These are phyloP conservation scores for Macrophya annulata DNA, from an alignment of 2,888 invertebrate genomes.

Conservation along the genomic window DNA sequence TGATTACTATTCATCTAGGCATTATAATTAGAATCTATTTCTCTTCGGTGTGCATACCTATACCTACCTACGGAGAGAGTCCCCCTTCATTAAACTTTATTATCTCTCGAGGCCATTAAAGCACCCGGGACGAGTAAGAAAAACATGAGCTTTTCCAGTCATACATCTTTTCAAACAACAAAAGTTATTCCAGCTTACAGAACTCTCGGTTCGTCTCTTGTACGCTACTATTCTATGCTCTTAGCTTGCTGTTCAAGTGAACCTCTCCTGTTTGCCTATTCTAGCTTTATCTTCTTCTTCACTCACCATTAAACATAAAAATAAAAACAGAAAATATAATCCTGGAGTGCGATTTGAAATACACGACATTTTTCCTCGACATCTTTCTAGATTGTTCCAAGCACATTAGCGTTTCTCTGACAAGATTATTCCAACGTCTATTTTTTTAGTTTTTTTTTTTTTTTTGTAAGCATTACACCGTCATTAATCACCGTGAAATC, in stretches of 20 bases:
- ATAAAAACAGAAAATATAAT: slow-evolving; percentile 61
- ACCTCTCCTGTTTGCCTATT: slow-evolving; percentile 42
- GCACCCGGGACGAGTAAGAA: slow-evolving; percentile 16
- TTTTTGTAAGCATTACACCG: slow-evolving; percentile 10
- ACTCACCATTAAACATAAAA: slow-evolving; percentile 66
- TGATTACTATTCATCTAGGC: slow-evolving; percentile 29
- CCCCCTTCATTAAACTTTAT: slow-evolving; percentile 30
- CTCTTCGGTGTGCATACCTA: not conserved
- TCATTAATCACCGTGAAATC: slow-evolving; percentile 38
- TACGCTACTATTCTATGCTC: slow-evolving; percentile 41
- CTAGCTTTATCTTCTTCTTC: slow-evolving; percentile 62
- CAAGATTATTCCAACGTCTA: slow-evolving; percentile 36
- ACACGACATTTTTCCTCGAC: slow-evolving; percentile 21
- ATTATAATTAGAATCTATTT: slow-evolving; percentile 38
- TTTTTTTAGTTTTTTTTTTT: not conserved
- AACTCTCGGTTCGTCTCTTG: slow-evolving; percentile 35
- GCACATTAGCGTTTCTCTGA: slow-evolving; percentile 49
- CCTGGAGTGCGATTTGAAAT: slow-evolving; percentile 47
- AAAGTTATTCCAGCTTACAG: slow-evolving; percentile 55
- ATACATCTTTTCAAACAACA: slow-evolving; percentile 52
- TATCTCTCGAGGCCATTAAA: slow-evolving; percentile 36
- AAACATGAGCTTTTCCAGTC: slow-evolving; percentile 52
- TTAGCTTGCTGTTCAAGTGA: slow-evolving; percentile 16
- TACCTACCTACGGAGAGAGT: slow-evolving; percentile 3
- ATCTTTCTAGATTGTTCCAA: slow-evolving; percentile 41